Conservation (phyloP, 2,888 invertebrate species). For the Caenorhabditis virilis region DNA sequence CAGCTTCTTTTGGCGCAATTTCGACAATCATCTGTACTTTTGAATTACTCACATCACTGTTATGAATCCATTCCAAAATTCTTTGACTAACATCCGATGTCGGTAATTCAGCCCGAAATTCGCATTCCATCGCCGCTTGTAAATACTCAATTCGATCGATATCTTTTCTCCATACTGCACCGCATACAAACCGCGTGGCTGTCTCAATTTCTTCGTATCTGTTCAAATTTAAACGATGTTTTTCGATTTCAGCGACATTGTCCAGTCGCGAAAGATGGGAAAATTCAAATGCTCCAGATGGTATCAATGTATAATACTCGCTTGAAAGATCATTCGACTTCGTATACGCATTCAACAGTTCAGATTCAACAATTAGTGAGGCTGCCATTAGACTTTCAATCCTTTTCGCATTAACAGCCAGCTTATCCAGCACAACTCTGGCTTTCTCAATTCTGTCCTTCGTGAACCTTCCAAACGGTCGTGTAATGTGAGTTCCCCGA, state of each 20-base stretch:
- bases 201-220: constrained; percentile 38
- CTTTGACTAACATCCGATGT: constrained; percentile 71
- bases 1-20: constrained; percentile 18
- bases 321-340: constrained; percentile 69
- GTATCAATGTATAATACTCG: constrained; percentile 72
- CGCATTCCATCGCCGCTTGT: constrained; percentile 57
- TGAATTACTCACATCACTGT: constrained; percentile 45
- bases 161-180: constrained; percentile 18
- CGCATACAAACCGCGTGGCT: constrained; percentile 35
- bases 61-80: constrained; percentile 72
- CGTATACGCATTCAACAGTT: constrained; percentile 16
- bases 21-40: constrained; percentile 25
- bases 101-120: constrained; percentile 68
- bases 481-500: neutral
- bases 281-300: constrained; percentile 70
- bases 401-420: constrained; percentile 25
- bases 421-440: constrained; percentile 21
- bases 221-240: constrained; percentile 27
- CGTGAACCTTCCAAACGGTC: constrained; percentile 47
- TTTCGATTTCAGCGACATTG: constrained; percentile 9
- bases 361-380: constrained; percentile 22
- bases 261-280: constrained; percentile 31
- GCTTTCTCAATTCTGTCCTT: constrained; percentile 40
- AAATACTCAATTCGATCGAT: constrained; percentile 34
- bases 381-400: constrained; percentile 15